Base-by-base conservation (phyloP, 2,113 vertebrate species). In the Engystomops pustulosus region DNA sequence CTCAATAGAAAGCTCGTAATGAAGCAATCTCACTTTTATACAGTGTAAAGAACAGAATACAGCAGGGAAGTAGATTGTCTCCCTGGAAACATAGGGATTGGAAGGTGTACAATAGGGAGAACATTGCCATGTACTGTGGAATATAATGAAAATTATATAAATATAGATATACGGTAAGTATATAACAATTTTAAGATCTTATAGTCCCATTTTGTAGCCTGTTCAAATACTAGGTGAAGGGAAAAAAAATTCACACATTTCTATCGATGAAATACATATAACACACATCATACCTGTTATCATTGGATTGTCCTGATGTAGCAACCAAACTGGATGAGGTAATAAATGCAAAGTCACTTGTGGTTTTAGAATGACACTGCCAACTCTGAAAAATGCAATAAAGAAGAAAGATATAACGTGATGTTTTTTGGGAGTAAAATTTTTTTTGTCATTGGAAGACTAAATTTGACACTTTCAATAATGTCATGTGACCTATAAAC, bases 321-420 rank as follows among this genome's bases (percentile, higher is more conserved):
- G 96, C 98, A 80, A 99, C 96, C 75, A 99, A 94, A 89, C 97
- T 99, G 65, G 98, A 99, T 72, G 97, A 99, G 10, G 97, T 99
- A 91, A 99, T 94, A 89, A 99, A 99, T 18, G 97, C 93, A 71
- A 99, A 99, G 88, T 99, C 98, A 84, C 97, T 94, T 55, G 96
- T 95, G 85, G 96, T 95, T 93, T 98, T 99, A 87, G 92, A 95
- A 91, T 99, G 97, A 89, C 98, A 99, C 93, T 98, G 97, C 97
- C 97, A 99, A 74, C 94, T 99, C 98, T 99, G 55, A 32, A 70
- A 58, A 25, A 47, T 44, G n/a, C 7, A 71, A 23, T 44, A 27
- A 17, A 60, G 10, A 36, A 10, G 20, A 2, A 20, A 67, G 2
- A 20, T 36, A 67, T 8, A 67, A 20, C 0, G 14, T 4, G 1